Base-by-base conservation (phyloP, 2,797 vertebrate species). In the Silurus aristotelis region DNA sequence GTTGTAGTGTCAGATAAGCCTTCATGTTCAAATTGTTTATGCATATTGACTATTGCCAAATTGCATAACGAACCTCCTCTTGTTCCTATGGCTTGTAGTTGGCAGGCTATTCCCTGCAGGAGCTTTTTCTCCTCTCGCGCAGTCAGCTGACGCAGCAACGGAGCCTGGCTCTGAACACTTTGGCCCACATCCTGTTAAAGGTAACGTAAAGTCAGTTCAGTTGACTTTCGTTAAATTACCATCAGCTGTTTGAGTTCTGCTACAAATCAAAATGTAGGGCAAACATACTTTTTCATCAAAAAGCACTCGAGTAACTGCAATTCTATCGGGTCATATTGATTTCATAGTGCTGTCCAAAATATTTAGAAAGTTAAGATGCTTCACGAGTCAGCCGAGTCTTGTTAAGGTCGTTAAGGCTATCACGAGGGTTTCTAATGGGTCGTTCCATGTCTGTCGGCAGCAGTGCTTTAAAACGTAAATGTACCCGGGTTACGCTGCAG, bases 71-170 rank as follows among this genome's bases (percentile, higher is more conserved):
- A 19, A 66, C 66, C 43, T 19, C 17, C 19, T 87, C 0, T 22
- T 67, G 77, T 27, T 80, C 15, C 71, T 60, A 48, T 48, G n/a
- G 63, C 25, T 52, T 64, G 1, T 91, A 99, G 98, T 95, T 96
- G 89, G 98, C 98, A 84, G 98, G 98, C 86, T 99, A 99, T 90
- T 97, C 98, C 71, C 94, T 99, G 76, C 97, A 99, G 93, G 98
- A 99, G 87, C 96, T 99, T 83, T 99, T 99, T 92, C 95, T 97
- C 90, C 93, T 99, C 89, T 96, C 96, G 81, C 98, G 98, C 63
- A 99, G 98, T 95, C 97, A 98, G 90, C 86, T 99, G 89, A 97
- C 92, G 89, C 98, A 97, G 77, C 98, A 99, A 93, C 96, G 98
- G 91, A 95, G 91, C 9, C 92, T 99, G 89, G 96, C 98, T 12